phyloP scores from a whole-genome alignment of 2,888 invertebrate genomes.

The Lampropteryx suffumata region DNA sequence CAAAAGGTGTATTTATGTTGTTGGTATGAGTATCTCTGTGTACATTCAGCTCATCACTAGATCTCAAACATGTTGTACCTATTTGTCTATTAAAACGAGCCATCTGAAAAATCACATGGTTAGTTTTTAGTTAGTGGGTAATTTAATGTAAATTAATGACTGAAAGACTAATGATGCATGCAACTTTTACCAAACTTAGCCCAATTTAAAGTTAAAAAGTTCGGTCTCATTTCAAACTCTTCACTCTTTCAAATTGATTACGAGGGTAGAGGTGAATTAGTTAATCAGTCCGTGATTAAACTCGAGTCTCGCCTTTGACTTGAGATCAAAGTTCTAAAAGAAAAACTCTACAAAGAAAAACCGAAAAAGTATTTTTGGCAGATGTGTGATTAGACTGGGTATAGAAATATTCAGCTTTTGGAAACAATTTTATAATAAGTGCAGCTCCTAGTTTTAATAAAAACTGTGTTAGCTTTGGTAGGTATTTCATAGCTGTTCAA shows the following conservation, averaged over 20 bases:
- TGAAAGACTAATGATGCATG: not conserved
- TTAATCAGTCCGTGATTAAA: constrained; percentile 33
- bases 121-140: constrained; percentile 1
- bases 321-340: constrained; percentile 24
- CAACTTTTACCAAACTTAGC: not conserved
- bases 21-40: constrained; percentile 64
- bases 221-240: constrained; percentile 27
- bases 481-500: too few relatives aligned
- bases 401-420: not conserved
- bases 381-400: constrained; percentile 30
- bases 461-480: too few relatives aligned
- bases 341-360: constrained; percentile 14
- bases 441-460: too few relatives aligned
- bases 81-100: constrained; percentile 41
- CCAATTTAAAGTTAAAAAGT: constrained; percentile 15
- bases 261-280: constrained; percentile 31
- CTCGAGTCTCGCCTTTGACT: constrained; percentile 28
- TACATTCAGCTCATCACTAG: constrained; percentile 55
- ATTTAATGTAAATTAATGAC: too few relatives aligned
- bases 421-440: not conserved
- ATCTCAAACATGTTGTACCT: constrained; percentile 43
- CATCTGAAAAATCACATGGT: constrained; percentile 36
- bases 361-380: constrained; percentile 24
- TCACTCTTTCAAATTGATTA: constrained; percentile 33
- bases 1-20: constrained; percentile 59